Conservation (phyloP, 2,888 invertebrate genomes). For the Cryptocephalus primarius region DNA sequence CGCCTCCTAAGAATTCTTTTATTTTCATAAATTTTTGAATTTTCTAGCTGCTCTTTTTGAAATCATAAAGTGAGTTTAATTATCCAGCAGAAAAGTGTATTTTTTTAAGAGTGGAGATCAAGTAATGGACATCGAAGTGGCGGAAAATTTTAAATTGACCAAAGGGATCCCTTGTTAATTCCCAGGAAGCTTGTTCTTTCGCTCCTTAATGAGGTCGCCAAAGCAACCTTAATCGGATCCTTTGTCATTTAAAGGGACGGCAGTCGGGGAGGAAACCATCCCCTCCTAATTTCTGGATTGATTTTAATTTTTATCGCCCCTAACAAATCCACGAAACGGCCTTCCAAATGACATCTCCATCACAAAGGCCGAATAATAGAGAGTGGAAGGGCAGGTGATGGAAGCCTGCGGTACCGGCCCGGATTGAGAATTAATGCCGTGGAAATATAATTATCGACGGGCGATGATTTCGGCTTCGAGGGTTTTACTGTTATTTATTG, state of each 20-base stretch:
- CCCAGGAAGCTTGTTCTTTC: no score
- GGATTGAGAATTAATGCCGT: conserved; percentile 8
- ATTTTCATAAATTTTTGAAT: no score
- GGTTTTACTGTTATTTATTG: background rate
- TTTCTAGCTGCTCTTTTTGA: no score
- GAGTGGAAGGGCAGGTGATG: conserved; percentile 3
- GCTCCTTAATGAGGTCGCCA: no score
- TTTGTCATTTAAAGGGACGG: background rate
- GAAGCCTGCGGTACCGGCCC: background rate
- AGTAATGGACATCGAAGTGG: no score
- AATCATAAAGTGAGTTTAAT: no score
- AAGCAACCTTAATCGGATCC: background rate
- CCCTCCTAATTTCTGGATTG: conserved; percentile 12
- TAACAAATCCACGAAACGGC: conserved; percentile 7
- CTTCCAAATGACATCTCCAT: conserved; percentile 13
- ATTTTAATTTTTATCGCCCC: conserved; percentile 13
- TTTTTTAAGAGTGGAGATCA: no score
- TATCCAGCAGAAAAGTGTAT: no score
- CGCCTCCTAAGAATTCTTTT: no score
- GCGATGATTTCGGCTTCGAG: conserved; percentile 5
- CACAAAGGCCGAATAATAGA: conserved; percentile 6
- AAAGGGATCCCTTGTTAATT: no score
- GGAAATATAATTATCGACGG: conserved; percentile 4
- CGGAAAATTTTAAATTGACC: no score
- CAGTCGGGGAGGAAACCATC: background rate